Conservation (phyloP, 2,888 invertebrate genomes). For the Xestoiulus laeticollis region DNA sequence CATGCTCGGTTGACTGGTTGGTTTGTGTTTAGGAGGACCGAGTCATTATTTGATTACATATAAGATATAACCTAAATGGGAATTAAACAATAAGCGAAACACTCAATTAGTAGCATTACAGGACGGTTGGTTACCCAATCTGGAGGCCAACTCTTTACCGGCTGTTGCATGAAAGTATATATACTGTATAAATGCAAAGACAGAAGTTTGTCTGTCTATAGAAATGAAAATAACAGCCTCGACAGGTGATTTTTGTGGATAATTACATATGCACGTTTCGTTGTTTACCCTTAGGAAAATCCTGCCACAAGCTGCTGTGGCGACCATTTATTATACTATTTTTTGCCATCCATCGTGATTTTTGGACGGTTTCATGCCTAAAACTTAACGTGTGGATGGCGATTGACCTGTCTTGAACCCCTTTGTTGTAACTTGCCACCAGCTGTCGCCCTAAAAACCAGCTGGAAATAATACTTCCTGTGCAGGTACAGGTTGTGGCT, state of each 20-base stretch:
- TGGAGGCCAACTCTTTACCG: not conserved
- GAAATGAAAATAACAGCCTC: no score
- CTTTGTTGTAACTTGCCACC: not conserved
- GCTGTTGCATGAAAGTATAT: not conserved
- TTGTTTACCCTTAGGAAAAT: conserved; percentile 17
- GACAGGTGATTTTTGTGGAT: not conserved
- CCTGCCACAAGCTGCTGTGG: not conserved
- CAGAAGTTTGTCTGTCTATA: not conserved
- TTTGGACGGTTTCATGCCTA: not conserved
- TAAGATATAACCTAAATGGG: not conserved
- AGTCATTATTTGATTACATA: not conserved
- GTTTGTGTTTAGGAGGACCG: not conserved
- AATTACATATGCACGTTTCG: not conserved
- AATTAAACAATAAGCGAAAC: conserved; percentile 11
- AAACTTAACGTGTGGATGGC: not conserved
- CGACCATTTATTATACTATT: not conserved
- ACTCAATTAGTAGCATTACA: not conserved
- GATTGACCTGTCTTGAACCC: conserved; percentile 19
- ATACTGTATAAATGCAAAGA: not conserved
- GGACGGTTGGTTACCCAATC: not conserved
- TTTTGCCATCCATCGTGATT: not conserved
- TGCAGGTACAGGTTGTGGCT: conserved; percentile 26
- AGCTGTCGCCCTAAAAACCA: not conserved
- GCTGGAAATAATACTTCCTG: conserved; percentile 26
- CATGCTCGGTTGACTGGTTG: not conserved